A percentile compares a stretch with the other conserved stretches of the same genome.
phyloP scores from a whole-genome alignment of 2,797 vertebrate genomes.

The Melanitta fusca region DNA sequence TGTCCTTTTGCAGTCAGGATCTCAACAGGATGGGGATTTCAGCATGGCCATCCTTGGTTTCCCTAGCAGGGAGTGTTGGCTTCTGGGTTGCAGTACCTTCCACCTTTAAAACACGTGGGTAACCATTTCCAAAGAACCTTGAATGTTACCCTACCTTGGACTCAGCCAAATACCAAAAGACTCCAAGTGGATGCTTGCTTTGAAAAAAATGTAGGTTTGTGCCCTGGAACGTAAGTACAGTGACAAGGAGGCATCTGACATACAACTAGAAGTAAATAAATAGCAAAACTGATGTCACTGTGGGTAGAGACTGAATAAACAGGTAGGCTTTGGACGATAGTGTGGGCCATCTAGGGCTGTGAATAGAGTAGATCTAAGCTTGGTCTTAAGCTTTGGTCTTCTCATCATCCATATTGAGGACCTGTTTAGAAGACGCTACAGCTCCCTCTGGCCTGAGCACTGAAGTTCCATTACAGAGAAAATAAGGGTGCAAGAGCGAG shows the following conservation, averaged over 20 bases:
- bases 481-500: background rate
- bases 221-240: background rate
- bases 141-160: background rate
- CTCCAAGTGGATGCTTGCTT: background rate
- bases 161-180: background rate
- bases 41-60: background rate
- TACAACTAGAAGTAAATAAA: background rate
- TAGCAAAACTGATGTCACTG: background rate
- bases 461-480: background rate
- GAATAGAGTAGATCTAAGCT: background rate
- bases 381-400: background rate
- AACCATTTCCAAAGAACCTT: background rate
- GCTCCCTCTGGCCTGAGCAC: background rate
- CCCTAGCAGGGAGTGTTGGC: background rate
- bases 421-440: background rate
- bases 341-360: background rate
- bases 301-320: background rate
- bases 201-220: background rate
- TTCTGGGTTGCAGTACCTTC: background rate
- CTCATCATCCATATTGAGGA: background rate
- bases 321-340: background rate
- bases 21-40: background rate
- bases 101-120: background rate
- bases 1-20: background rate
- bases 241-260: background rate